These are phyloP conservation scores for Numenius arquata DNA, from an alignment of 2,113 vertebrate species.

Conservation along the genomic window DNA sequence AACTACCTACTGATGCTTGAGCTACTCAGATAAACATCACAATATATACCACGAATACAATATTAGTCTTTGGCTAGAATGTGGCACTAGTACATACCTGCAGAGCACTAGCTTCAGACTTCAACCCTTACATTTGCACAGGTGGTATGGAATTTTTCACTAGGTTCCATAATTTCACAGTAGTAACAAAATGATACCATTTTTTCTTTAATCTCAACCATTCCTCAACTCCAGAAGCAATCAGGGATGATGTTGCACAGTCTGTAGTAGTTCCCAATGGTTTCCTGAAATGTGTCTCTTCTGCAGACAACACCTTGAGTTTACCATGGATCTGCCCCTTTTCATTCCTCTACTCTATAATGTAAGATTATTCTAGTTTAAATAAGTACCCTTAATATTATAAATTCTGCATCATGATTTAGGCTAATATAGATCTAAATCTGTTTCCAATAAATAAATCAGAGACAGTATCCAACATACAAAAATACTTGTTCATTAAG, in stretches of 20 bases:
- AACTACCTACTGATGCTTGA: neutral
- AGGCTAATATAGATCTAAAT: neutral
- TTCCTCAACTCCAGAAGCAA: neutral
- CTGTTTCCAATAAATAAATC: neutral
- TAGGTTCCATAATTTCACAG: neutral
- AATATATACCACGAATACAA: neutral
- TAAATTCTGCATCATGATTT: neutral
- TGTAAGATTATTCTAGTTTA: neutral
- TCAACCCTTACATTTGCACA: neutral
- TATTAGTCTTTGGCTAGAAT: neutral
- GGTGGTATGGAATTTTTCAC: neutral
- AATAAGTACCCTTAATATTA: neutral
- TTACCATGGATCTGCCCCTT: neutral
- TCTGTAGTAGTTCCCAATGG: neutral
- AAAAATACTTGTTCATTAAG: neutral
- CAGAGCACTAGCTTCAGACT: neutral
- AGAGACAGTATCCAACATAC: neutral
- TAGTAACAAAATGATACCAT: neutral
- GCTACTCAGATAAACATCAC: neutral
- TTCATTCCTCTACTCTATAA: neutral
- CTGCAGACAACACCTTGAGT: neutral
- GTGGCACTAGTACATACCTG: fast-evolving
- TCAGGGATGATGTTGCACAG: neutral
- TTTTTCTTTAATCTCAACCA: neutral
- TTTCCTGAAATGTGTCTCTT: neutral